Conservation (phyloP, 2,113 vertebrate species). For the Tonatia bakeri region DNA sequence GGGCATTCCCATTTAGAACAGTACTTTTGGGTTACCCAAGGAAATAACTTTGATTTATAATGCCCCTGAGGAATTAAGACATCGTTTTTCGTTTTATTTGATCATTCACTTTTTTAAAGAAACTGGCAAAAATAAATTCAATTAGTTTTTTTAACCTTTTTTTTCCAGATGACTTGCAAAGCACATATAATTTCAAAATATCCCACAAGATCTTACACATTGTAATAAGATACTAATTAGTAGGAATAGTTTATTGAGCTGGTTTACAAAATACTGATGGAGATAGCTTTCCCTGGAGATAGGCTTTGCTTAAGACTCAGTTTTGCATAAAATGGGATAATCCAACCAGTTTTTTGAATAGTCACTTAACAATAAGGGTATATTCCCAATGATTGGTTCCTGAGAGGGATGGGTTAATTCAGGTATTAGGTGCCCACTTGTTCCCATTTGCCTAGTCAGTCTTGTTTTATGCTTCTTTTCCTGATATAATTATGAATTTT, state of each 20-base stretch:
- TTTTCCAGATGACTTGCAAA: not conserved
- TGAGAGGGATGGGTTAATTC: not conserved
- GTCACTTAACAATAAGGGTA: not conserved
- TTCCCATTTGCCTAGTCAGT: not conserved
- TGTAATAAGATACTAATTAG: slow-evolving; percentile 16
- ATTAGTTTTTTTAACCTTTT: not conserved
- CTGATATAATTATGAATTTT: not conserved
- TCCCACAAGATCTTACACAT: not conserved
- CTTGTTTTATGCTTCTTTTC: not conserved
- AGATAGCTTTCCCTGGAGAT: not conserved
- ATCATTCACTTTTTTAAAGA: slow-evolving; percentile 36
- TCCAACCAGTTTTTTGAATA: not conserved
- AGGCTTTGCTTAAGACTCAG: slow-evolving; percentile 1
- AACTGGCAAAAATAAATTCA: slow-evolving; percentile 13
- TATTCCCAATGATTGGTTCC: not conserved
- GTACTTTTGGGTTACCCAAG: not conserved
- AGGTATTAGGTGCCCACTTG: not conserved
- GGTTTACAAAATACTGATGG: not conserved
- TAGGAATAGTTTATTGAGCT: slow-evolving; percentile 32
- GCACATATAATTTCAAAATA: not conserved
- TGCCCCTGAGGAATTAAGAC: not conserved
- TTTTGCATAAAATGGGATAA: slow-evolving; percentile 11
- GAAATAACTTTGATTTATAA: slow-evolving; percentile 25
- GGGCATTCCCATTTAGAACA: not conserved
- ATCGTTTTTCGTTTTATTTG: slow-evolving; percentile 25